A percentile compares a stretch with the other conserved stretches of the same genome.
Conservation (phyloP, 2,888 invertebrate genomes). For the Anarsia innoxiella region DNA sequence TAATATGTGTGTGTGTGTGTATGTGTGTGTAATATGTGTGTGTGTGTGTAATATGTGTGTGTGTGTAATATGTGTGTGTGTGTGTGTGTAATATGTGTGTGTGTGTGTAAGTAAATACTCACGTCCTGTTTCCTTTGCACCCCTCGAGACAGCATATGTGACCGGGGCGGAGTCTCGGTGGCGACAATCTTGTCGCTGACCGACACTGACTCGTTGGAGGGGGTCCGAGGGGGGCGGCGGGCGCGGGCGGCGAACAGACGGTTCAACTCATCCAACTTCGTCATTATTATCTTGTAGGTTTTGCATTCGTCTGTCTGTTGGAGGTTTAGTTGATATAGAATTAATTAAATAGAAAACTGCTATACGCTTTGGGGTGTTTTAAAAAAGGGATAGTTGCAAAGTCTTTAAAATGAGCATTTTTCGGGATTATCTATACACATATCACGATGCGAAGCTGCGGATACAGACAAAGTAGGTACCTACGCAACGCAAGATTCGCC, state of each 20-base stretch:
- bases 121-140: not conserved
- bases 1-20: not conserved
- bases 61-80: not conserved
- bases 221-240: not conserved
- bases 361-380: too few species aligned
- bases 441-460: too few species aligned
- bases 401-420: too few species aligned
- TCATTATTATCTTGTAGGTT: slow-evolving; percentile 64
- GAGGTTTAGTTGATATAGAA: too few species aligned
- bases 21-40: not conserved
- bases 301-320: slow-evolving; percentile 48
- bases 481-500: too few species aligned
- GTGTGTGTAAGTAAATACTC: not conserved
- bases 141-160: not conserved
- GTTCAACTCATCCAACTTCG: slow-evolving; percentile 54
- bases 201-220: slow-evolving; percentile 31
- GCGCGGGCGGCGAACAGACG: slow-evolving; percentile 28
- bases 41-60: not conserved
- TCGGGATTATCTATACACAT: too few species aligned
- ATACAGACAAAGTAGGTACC: too few species aligned
- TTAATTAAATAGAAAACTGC: too few species aligned
- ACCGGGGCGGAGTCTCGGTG: slow-evolving; percentile 27
- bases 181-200: slow-evolving; percentile 48
- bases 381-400: too few species aligned
- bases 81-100: not conserved